Conservation (phyloP, 1,140 invertebrate genomes). For the Aethina tumida region DNA sequence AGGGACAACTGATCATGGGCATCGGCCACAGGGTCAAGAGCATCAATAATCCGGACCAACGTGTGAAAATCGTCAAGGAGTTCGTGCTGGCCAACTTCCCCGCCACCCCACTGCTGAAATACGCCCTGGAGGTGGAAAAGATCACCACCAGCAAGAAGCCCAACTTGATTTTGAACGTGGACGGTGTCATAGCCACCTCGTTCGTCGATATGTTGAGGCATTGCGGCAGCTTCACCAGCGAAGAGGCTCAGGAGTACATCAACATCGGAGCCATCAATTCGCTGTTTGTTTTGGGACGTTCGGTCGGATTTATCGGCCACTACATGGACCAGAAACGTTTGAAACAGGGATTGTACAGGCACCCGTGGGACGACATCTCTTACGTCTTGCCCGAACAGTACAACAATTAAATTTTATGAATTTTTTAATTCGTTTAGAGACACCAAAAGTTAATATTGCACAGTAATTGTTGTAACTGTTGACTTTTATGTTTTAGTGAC, state of each 20-base stretch:
- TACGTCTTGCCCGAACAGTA: constrained; percentile 83
- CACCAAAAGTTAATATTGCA: too few species aligned
- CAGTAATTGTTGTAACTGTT: too few species aligned
- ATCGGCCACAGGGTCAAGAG: constrained; percentile 97
- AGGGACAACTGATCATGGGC: constrained; percentile 97
- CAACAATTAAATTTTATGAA: constrained; percentile 26
- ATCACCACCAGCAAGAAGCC: constrained; percentile 99
- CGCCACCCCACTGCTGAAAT: constrained; percentile 82
- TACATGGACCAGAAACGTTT: constrained; percentile 97
- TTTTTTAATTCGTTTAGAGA: too few species aligned
- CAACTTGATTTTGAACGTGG: constrained; percentile 97
- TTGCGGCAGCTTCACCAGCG: constrained; percentile 88
- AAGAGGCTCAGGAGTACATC: constrained; percentile 97
- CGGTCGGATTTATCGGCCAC: constrained; percentile 98
- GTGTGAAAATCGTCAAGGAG: constrained; percentile 93
- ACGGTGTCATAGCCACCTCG: constrained; percentile 93
- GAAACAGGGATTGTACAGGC: constrained; percentile 97
- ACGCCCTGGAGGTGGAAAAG: constrained; percentile 96
- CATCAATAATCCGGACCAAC: constrained; percentile 98
- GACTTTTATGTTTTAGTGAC: too few species aligned
- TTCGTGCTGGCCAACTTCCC: constrained; percentile 93
- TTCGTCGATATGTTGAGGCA: constrained; percentile 95
- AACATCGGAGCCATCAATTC: constrained; percentile 98
- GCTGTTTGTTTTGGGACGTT: constrained; percentile 94
- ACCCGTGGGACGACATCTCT: constrained; percentile 99